These are phyloP conservation scores for Melipona beecheii DNA, from an alignment of 2,888 invertebrate species.

Conservation along the genomic window DNA sequence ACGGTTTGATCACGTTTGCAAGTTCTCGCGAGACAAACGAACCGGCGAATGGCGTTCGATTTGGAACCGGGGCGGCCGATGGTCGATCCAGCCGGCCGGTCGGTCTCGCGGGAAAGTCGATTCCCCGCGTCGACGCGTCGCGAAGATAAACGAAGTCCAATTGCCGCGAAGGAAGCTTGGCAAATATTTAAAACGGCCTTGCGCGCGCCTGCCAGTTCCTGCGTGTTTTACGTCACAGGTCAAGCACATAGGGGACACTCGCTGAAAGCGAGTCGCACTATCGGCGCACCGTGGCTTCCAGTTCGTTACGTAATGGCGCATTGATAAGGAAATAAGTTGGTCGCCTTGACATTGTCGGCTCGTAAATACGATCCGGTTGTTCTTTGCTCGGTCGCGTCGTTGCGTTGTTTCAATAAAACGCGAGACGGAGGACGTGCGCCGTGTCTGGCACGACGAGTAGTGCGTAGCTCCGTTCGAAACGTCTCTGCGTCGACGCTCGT, in stretches of 20 bases:
- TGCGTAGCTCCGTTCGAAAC: too few species aligned
- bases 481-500: background rate
- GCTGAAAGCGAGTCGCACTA: slow-evolving; percentile 59
- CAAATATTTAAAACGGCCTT: slow-evolving; percentile 60
- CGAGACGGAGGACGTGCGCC: background rate
- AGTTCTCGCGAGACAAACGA: background rate
- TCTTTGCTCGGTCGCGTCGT: slow-evolving; percentile 31
- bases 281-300: slow-evolving; percentile 64
- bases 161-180: slow-evolving; percentile 41
- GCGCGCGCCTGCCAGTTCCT: slow-evolving; percentile 35
- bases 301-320: slow-evolving; percentile 58
- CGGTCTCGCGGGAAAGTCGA: background rate
- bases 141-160: slow-evolving; percentile 37
- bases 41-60: background rate
- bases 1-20: too few species aligned
- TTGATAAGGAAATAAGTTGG: slow-evolving; percentile 71
- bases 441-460: background rate
- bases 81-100: background rate
- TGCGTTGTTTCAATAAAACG: slow-evolving; percentile 1
- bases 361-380: slow-evolving; percentile 51
- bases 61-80: background rate
- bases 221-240: slow-evolving; percentile 68
- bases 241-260: slow-evolving; percentile 58
- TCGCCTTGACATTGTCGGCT: slow-evolving; percentile 71
- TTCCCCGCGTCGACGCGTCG: background rate